phyloP scores from a whole-genome alignment of 2,888 invertebrate genomes.

The Hedya salicella region DNA sequence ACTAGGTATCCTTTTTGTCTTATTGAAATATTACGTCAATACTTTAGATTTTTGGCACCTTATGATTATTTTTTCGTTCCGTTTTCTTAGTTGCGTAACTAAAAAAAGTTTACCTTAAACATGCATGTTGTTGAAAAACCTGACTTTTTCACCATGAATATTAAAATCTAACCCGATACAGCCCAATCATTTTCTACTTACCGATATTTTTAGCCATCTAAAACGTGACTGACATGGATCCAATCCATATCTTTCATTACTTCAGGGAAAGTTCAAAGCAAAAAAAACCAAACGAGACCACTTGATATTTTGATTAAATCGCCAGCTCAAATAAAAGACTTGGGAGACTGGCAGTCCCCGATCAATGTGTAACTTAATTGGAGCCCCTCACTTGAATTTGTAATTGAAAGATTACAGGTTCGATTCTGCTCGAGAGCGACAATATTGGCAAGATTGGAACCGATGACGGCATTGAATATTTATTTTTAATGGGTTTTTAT shows the following conservation, averaged over 20 bases:
- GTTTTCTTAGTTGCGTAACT: no score
- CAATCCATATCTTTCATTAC: constrained; percentile 31
- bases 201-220: not conserved
- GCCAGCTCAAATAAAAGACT: constrained; percentile 38
- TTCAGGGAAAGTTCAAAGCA: constrained; percentile 14
- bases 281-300: constrained; percentile 37
- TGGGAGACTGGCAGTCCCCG: constrained; percentile 55
- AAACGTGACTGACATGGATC: constrained; percentile 32
- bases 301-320: constrained; percentile 45
- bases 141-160: no score
- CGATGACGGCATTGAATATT: constrained; percentile 39
- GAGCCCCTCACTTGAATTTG: constrained; percentile 73
- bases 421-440: constrained; percentile 49
- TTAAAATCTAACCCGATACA: not conserved
- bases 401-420: constrained; percentile 75
- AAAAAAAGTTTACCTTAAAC: no score
- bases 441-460: constrained; percentile 54
- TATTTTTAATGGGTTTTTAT: constrained; percentile 37
- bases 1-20: no score
- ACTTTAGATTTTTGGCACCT: no score
- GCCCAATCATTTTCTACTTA: constrained; percentile 3
- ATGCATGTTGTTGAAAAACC: no score
- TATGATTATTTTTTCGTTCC: no score
- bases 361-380: constrained; percentile 77
- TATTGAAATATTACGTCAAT: no score